Evolutionary conservation across 2,888 invertebrate genomes (phyloP).

Genomic region (Pecten maximus): DNA sequence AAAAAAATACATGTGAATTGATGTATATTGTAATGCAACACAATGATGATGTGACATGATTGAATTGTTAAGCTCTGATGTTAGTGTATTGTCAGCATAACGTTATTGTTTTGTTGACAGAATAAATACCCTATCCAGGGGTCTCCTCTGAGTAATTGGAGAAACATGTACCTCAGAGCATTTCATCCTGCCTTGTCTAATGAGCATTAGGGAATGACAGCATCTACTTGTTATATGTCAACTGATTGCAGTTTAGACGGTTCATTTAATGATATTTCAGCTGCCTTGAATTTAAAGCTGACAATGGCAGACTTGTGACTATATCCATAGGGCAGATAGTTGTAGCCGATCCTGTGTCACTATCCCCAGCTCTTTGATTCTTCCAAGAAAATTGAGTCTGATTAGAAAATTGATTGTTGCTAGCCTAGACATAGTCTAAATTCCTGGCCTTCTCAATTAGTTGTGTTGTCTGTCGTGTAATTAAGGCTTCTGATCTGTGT

Average conservation of each 20-base stretch:
- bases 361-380: not conserved
- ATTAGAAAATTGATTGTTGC: not conserved
- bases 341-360: not conserved
- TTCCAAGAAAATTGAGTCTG: not conserved
- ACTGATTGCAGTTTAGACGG: not conserved
- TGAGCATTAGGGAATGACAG: no score
- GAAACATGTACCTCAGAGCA: no score
- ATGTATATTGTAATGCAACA: no score
- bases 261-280: not conserved
- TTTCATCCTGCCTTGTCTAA: no score
- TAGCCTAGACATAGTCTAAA: not conserved
- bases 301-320: not conserved
- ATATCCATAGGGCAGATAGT: not conserved
- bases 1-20: no score
- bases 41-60: no score
- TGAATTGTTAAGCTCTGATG: no score
- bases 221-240: not conserved
- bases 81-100: no score
- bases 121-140: no score
- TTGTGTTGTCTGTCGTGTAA: not conserved
- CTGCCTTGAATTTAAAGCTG: not conserved
- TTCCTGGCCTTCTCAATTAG: conserved; percentile 13
- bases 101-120: no score
- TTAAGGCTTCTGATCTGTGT: conserved; percentile 1
- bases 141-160: no score